These are phyloP conservation scores for Drosophila cracens DNA, from an alignment of 2,888 invertebrate genomes.

Conservation along the genomic window DNA sequence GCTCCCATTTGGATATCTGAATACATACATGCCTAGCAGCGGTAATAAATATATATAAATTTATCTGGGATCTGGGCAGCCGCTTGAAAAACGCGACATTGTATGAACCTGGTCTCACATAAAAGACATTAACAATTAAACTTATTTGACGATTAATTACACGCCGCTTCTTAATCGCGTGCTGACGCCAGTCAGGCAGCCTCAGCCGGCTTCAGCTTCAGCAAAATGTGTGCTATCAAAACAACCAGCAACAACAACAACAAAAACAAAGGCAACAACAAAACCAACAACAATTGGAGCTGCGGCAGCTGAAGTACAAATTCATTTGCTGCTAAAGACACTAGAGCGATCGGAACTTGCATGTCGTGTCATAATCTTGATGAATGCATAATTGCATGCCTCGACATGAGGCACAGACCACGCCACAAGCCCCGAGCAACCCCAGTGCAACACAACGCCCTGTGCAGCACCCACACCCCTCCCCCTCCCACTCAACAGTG, in stretches of 20 bases:
- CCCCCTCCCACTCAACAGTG: constrained; percentile 10
- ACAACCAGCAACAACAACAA: constrained; percentile 44
- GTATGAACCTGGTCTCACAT: constrained; percentile 66
- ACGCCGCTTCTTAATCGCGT: constrained; percentile 80
- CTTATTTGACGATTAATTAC: constrained; percentile 83
- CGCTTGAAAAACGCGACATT: constrained; percentile 64
- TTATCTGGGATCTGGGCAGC: constrained; percentile 49
- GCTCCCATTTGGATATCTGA: constrained; percentile 26
- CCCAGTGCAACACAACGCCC: constrained; percentile 11
- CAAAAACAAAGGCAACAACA: constrained; percentile 15
- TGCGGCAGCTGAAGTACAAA: constrained; percentile 70
- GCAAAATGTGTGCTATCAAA: constrained; percentile 78
- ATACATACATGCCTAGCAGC: background rate
- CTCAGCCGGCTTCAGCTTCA: constrained; percentile 27
- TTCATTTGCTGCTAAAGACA: constrained; percentile 77
- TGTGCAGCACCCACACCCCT: background rate
- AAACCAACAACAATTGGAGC: constrained; percentile 26
- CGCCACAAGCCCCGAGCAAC: background rate
- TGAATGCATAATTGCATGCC: constrained; percentile 84
- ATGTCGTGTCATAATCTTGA: constrained; percentile 84
- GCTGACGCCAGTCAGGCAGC: constrained; percentile 46
- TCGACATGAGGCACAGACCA: constrained; percentile 45
- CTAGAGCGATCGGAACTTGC: constrained; percentile 71
- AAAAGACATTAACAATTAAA: constrained; percentile 81
- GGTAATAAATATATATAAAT: constrained; percentile 17